Conservation (phyloP, 2,113 vertebrate genomes). For the Ameiurus melas region DNA sequence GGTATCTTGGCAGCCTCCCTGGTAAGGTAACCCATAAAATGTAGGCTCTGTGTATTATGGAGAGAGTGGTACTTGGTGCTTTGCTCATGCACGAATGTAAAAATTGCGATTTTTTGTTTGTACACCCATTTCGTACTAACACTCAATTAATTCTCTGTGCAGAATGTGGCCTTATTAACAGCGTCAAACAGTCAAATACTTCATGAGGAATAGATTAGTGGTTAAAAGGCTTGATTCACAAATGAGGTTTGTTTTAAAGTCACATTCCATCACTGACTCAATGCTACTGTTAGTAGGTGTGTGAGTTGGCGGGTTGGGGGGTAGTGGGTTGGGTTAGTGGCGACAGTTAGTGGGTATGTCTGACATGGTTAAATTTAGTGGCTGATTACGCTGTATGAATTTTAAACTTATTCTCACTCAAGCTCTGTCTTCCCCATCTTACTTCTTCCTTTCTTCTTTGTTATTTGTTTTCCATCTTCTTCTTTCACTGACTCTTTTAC, state of each 20-base stretch:
- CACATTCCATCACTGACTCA: neutral
- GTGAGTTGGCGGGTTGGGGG: neutral
- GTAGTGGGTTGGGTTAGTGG: neutral
- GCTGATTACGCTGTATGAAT: constrained; percentile 53
- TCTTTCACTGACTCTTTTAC: constrained; percentile 12
- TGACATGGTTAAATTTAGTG: constrained; percentile 54
- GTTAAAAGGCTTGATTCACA: neutral
- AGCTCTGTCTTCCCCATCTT: constrained; percentile 24
- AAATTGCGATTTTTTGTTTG: neutral
- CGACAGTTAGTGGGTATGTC: constrained; percentile 18
- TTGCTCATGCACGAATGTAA: neutral
- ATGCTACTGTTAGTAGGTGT: neutral
- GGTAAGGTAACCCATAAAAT: neutral
- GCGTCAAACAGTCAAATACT: neutral
- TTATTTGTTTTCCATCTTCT: neutral
- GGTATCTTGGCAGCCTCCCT: too few relatives aligned
- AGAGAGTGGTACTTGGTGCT: neutral
- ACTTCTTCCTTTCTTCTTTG: neutral
- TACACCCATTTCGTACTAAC: neutral
- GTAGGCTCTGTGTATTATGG: neutral
- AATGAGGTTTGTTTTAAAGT: neutral
- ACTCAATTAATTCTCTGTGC: neutral
- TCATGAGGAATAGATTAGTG: neutral
- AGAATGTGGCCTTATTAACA: neutral
- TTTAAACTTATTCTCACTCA: constrained; percentile 52